These are phyloP conservation scores for Paralvinella palmiformis DNA, from an alignment of 1,140 invertebrate genomes.

Conservation along the genomic window DNA sequence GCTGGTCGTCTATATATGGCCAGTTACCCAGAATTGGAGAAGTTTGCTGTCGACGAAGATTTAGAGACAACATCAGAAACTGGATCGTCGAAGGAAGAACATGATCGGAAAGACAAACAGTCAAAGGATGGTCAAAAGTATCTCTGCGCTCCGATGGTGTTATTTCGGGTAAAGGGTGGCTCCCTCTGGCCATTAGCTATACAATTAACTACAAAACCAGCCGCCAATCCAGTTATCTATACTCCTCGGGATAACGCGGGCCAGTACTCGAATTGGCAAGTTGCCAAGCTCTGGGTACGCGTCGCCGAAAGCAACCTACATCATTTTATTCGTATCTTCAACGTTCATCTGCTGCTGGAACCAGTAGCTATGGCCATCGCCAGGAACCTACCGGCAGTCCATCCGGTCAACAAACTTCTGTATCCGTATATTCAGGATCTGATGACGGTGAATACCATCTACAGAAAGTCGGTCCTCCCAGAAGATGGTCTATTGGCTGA, in stretches of 20 bases:
- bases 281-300: conserved; percentile 16
- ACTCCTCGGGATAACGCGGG: conserved; percentile 4
- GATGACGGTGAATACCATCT: conserved; percentile 9
- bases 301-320: conserved; percentile 4
- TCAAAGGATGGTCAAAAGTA: neutral
- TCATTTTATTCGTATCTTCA: neutral
- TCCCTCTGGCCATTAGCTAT: conserved; percentile 8
- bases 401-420: conserved; percentile 10
- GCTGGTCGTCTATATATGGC: conserved; percentile 8
- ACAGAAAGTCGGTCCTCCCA: conserved; percentile 4
- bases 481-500: conserved; percentile 5
- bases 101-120: neutral
- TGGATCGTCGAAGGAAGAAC: neutral
- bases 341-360: conserved; percentile 6
- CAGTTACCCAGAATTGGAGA: conserved; percentile 10
- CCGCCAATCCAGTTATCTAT: neutral
- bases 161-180: neutral
- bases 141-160: conserved; percentile 5
- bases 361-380: conserved; percentile 7
- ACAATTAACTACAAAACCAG: neutral
- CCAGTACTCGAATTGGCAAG: conserved; percentile 6
- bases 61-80: neutral
- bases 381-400: conserved; percentile 5
- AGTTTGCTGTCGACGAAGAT: neutral
- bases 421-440: conserved; percentile 2